Conservation (phyloP, 2,888 invertebrate species). For the Oegoconia quadripuncta region DNA sequence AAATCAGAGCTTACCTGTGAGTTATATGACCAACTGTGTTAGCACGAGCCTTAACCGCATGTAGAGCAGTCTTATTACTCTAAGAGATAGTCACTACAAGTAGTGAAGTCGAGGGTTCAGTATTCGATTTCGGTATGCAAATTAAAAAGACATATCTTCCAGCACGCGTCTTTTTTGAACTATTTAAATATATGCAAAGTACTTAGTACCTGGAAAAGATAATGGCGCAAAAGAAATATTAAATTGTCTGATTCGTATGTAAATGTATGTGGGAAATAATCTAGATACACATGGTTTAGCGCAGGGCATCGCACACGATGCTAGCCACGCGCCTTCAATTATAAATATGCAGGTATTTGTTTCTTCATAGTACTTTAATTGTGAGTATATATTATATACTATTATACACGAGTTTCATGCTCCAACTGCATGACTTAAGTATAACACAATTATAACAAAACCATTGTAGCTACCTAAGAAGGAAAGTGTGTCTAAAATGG, state of each 20-base stretch:
- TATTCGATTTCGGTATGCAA: slow-evolving; percentile 43
- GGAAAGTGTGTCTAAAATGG: background rate
- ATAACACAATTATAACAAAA: no score
- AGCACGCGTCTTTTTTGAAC: slow-evolving; percentile 55
- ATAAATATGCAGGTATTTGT: slow-evolving; percentile 17
- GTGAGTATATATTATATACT: no score
- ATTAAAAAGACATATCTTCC: slow-evolving; percentile 34
- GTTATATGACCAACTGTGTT: slow-evolving; percentile 22
- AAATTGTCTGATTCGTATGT: slow-evolving; percentile 62
- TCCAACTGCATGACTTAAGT: no score
- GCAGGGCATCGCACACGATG: slow-evolving; percentile 40
- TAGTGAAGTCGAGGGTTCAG: slow-evolving; percentile 23
- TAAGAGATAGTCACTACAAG: slow-evolving; percentile 22
- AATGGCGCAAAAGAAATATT: slow-evolving; percentile 59
- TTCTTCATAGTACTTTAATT: slow-evolving; percentile 4
- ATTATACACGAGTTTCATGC: background rate
- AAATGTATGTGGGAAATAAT: slow-evolving; percentile 63
- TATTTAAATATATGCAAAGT: slow-evolving; percentile 66
- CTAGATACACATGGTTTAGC: slow-evolving; percentile 43
- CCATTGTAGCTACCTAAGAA: no score
- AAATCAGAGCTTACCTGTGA: slow-evolving; percentile 27
- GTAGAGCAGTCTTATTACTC: slow-evolving; percentile 28
- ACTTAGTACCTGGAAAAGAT: slow-evolving; percentile 60
- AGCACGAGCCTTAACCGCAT: slow-evolving; percentile 26
- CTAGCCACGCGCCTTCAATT: slow-evolving; percentile 37